Conservation (phyloP, 2,797 vertebrate species). For the Onychomys arenicola region DNA sequence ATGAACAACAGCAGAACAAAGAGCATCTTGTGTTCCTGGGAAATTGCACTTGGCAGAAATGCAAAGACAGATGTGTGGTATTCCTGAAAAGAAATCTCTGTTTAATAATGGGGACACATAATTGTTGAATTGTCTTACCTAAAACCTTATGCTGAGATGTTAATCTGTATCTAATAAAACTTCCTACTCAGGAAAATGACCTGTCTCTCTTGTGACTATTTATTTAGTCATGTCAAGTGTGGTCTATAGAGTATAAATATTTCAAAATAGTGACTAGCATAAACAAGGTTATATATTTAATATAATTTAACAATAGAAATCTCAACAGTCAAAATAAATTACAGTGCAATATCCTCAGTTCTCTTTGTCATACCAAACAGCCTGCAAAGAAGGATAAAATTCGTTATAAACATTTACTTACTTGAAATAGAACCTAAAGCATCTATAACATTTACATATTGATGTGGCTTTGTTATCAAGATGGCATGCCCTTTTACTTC, state of each 20-base stretch:
- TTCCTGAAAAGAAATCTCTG: background rate
- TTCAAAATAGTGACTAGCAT: background rate
- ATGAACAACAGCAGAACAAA: background rate
- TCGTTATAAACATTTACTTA: conserved; percentile 16
- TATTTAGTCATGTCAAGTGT: background rate
- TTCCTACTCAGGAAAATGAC: background rate
- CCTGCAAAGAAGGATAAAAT: conserved; percentile 44
- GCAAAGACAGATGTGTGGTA: background rate
- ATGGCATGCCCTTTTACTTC: background rate
- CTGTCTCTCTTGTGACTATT: background rate
- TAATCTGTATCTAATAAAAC: background rate
- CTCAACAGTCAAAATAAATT: background rate
- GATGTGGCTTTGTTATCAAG: conserved; percentile 1
- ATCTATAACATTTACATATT: background rate
- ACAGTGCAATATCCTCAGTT: conserved; percentile 52
- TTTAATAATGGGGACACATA: background rate
- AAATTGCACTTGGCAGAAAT: background rate
- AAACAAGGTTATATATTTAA: background rate
- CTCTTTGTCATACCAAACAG: conserved; percentile 67
- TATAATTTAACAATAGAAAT: background rate
- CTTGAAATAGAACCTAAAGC: conserved; percentile 50
- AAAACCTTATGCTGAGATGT: background rate
- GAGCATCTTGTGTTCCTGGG: background rate
- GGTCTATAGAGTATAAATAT: background rate
- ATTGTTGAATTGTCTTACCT: background rate